Evolutionary conservation across 2,888 invertebrate species (phyloP).

Genomic region (Scaptomyza tumidula): DNA sequence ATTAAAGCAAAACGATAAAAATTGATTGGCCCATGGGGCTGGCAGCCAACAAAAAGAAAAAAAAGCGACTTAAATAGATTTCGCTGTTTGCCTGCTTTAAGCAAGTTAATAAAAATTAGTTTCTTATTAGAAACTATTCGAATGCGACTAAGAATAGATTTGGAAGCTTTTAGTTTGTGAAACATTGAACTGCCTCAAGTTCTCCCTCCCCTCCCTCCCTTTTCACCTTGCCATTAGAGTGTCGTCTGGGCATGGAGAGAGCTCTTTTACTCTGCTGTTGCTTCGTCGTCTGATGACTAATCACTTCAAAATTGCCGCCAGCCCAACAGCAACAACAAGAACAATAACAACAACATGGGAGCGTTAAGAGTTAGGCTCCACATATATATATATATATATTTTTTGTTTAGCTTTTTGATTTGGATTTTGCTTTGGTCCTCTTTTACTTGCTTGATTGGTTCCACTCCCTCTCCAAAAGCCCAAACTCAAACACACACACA

Average conservation of each 20-base stretch:
- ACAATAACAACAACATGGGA: constrained; percentile 2
- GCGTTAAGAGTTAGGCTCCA: constrained; percentile 41
- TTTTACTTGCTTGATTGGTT: constrained; percentile 69
- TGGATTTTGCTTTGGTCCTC: constrained; percentile 63
- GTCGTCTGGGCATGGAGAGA: constrained; percentile 20
- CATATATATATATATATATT: constrained; percentile 8
- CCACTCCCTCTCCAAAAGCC: constrained; percentile 56
- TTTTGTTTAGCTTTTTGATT: constrained; percentile 49
- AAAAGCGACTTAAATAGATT: constrained; percentile 42
- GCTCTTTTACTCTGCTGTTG: constrained; percentile 27
- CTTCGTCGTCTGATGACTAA: constrained; percentile 67
- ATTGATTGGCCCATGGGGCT: constrained; percentile 66
- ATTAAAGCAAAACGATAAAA: constrained; percentile 77
- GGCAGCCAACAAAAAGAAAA: constrained; percentile 17
- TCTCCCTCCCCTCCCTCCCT: not conserved
- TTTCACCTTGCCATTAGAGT: not conserved
- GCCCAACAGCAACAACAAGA: constrained; percentile 19
- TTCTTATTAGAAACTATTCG: constrained; percentile 54
- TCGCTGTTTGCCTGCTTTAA: not conserved
- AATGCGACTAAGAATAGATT: constrained; percentile 38
- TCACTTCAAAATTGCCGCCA: constrained; percentile 74
- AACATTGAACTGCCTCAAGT: constrained; percentile 13
- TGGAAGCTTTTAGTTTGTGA: constrained; percentile 11
- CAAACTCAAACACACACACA: constrained; percentile 11
- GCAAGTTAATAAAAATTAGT: constrained; percentile 37